A percentile compares a stretch with the other conserved stretches of the same genome.
phyloP scores from a whole-genome alignment of 1,140 invertebrate species.

The Calephelis virginiensis region DNA sequence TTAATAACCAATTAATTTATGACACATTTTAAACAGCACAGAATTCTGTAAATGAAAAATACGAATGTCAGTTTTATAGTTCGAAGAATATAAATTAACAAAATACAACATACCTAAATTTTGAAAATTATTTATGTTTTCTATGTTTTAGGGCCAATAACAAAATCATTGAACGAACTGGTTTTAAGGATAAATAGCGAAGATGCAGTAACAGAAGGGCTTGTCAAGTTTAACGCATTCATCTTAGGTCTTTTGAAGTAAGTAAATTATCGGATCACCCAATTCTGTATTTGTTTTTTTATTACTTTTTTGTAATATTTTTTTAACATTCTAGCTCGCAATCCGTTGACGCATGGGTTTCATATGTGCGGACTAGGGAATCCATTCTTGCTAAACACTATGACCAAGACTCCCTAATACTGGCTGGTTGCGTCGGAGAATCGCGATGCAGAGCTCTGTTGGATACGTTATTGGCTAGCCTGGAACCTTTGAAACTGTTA shows the following conservation, averaged over 20 bases:
- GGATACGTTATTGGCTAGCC: slow-evolving; percentile 85
- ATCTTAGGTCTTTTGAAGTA: slow-evolving; percentile 93
- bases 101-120: too few relatives aligned
- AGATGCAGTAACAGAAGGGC: slow-evolving; percentile 89
- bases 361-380: slow-evolving; percentile 89
- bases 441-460: slow-evolving; percentile 82
- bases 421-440: slow-evolving; percentile 83
- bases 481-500: slow-evolving; percentile 87
- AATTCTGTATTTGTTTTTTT: background rate
- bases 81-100: too few relatives aligned
- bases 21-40: too few relatives aligned
- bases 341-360: slow-evolving; percentile 91
- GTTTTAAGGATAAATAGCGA: slow-evolving; percentile 92
- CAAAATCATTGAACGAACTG: slow-evolving; percentile 91
- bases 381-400: slow-evolving; percentile 91
- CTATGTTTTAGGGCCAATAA: slow-evolving; percentile 68
- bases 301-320: background rate
- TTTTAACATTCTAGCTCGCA: slow-evolving; percentile 80
- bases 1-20: too few relatives aligned
- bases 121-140: too few relatives aligned
- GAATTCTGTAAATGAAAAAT: too few relatives aligned
- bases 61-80: too few relatives aligned
- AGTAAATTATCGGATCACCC: slow-evolving; percentile 55
- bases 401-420: slow-evolving; percentile 83
- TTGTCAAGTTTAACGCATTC: slow-evolving; percentile 94